Evolutionary conservation across 2,797 vertebrate species (phyloP).

Genomic region (Triplophysa yarkandensis): DNA sequence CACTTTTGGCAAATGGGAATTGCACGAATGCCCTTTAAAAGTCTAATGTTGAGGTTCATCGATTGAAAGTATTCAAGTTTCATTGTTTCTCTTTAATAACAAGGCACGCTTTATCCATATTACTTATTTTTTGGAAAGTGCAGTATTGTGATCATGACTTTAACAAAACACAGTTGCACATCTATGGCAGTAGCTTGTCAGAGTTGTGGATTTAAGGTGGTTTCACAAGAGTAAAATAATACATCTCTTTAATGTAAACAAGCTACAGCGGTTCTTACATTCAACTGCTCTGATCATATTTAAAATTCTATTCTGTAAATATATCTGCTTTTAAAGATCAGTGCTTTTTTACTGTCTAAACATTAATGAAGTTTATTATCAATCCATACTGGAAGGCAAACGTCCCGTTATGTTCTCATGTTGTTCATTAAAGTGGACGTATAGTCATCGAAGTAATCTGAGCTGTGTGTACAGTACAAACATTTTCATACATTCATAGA

Average conservation of each 20-base stretch:
- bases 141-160: slow-evolving; percentile 2
- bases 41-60: slow-evolving; percentile 18
- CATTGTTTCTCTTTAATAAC: slow-evolving; percentile 20
- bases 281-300: background rate
- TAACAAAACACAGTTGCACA: slow-evolving; percentile 2
- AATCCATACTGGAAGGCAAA: slow-evolving; percentile 4
- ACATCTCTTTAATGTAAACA: background rate
- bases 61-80: slow-evolving; percentile 30
- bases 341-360: background rate
- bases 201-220: no score
- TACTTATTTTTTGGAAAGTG: slow-evolving; percentile 6
- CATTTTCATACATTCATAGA: slow-evolving; percentile 5
- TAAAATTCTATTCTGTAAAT: slow-evolving; percentile 16
- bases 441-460: background rate
- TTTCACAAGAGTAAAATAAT: background rate
- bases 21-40: slow-evolving; percentile 34
- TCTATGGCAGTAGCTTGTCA: background rate
- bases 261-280: background rate
- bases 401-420: background rate
- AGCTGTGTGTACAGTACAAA: slow-evolving; percentile 12
- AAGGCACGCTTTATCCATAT: slow-evolving; percentile 49
- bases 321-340: background rate
- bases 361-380: background rate
- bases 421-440: slow-evolving; percentile 18
- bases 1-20: slow-evolving; percentile 33